Conservation (phyloP, 2,888 invertebrate species). For the Drosophila stalkeri region DNA sequence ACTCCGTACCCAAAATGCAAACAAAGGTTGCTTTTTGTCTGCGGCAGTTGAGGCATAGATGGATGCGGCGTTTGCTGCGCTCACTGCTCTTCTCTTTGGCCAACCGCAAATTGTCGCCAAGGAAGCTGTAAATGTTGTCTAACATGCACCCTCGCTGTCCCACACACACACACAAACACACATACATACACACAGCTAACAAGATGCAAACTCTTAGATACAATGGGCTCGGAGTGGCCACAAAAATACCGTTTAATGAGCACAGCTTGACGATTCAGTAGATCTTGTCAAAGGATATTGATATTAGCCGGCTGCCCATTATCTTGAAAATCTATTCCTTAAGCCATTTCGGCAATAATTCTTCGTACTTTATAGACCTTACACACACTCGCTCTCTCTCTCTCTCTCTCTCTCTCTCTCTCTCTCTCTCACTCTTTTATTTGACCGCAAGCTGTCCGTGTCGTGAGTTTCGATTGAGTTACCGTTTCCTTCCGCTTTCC, state of each 20-base stretch:
- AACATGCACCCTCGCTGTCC: constrained; percentile 59
- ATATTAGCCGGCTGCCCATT: constrained; percentile 71
- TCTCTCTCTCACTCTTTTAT: constrained; percentile 43
- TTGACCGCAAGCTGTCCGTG: constrained; percentile 57
- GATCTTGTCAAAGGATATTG: constrained; percentile 79
- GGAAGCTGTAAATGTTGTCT: constrained; percentile 60
- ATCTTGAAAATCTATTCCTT: constrained; percentile 46
- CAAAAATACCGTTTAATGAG: constrained; percentile 84
- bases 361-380: constrained; percentile 68
- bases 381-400: not conserved
- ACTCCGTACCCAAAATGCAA: constrained; percentile 33
- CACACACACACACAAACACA: constrained; percentile 40
- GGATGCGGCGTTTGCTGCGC: constrained; percentile 51
- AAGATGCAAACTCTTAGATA: constrained; percentile 77
- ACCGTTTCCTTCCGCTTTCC: constrained; percentile 69
- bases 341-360: constrained; percentile 62
- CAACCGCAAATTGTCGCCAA: constrained; percentile 79
- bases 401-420: not conserved
- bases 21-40: constrained; percentile 76
- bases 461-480: constrained; percentile 54
- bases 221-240: constrained; percentile 62
- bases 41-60: constrained; percentile 48
- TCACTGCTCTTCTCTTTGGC: constrained; percentile 28
- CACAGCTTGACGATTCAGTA: constrained; percentile 81
- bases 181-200: constrained; percentile 59